Base-by-base conservation (phyloP, 92 coral and sea anemone genomes). In the Palythoa grandis region DNA sequence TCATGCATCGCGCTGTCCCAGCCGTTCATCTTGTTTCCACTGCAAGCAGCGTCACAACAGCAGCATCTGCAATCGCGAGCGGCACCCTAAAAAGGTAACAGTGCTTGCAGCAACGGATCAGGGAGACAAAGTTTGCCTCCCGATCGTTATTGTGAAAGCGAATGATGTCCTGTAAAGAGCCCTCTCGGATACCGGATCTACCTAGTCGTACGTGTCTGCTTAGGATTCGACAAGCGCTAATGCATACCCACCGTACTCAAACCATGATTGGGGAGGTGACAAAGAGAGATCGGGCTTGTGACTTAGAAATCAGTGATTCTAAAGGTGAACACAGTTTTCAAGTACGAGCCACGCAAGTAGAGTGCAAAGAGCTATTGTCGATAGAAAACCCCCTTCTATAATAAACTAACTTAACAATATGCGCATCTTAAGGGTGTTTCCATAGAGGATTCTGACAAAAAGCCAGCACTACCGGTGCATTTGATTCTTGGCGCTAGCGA, bases 211-310 rank as follows among this genome's bases (percentile, higher is more conserved):
- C 2, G 56, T 12, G 56, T 2, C 56, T 72, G 77, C 56, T 72
- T 13, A 78, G 76, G 52, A 72, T 83, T 24, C 83, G 83, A 38
- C 91, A 87, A 60, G 70, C 78, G 29, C 76, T 63, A 22, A 88
- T 58, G 17, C 84, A 69, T 7, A 82, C 83, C 11, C 86, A 78
- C 57, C 77, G 88, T 7, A 77, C 83, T 11, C 80, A 91, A 75
- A 88, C 94, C 16, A 88, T 91, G 56, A 79, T 89, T 61, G 94
- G 94, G 12, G 39, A 79, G 0, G 90, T 89, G 38, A 89, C 95
- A 13, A 68, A 68, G 11, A 37, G 79, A 58, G 43, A 84, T 71
- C 68, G 63, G 16, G 70, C 52, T 2, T 91, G 82, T 73, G 88
- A 82, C 61, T 78, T 86, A 17, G 74, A 76, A 79, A 89, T 86